Conservation (phyloP, 1,140 invertebrate genomes). For the Trichogramma pretiosum region DNA sequence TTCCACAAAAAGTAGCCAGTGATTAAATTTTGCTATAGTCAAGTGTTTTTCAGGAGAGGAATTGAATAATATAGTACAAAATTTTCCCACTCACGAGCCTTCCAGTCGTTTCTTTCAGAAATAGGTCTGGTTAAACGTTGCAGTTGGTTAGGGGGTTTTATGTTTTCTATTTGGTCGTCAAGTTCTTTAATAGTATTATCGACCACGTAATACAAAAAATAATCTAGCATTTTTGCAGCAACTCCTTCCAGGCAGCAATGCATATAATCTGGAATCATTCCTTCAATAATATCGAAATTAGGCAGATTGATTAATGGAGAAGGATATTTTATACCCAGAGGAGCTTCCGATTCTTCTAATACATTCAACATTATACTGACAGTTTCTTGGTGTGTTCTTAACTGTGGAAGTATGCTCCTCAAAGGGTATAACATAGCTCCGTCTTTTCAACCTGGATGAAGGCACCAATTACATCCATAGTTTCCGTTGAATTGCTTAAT, state of each 20-base stretch:
- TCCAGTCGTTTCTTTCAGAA: neutral
- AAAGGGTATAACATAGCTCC: constrained; percentile 4
- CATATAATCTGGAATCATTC: constrained; percentile 12
- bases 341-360: neutral
- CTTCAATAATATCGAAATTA: constrained; percentile 3
- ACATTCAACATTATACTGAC: no score
- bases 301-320: constrained; percentile 5
- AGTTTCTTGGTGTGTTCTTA: neutral
- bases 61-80: neutral
- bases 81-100: constrained; percentile 6
- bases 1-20: constrained; percentile 3
- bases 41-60: neutral
- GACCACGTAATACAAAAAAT: neutral
- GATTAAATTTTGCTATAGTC: neutral
- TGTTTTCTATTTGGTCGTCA: neutral
- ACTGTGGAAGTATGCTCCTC: neutral
- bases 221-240: neutral
- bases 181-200: neutral
- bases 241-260: neutral
- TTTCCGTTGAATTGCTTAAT: constrained; percentile 11
- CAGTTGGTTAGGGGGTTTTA: neutral
- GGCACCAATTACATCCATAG: constrained; percentile 9
- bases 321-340: neutral
- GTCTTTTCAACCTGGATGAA: constrained; percentile 4
- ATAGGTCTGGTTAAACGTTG: neutral